Evolutionary conservation across 2,888 invertebrate species (phyloP).

Genomic region (Parnassius orleans): DNA sequence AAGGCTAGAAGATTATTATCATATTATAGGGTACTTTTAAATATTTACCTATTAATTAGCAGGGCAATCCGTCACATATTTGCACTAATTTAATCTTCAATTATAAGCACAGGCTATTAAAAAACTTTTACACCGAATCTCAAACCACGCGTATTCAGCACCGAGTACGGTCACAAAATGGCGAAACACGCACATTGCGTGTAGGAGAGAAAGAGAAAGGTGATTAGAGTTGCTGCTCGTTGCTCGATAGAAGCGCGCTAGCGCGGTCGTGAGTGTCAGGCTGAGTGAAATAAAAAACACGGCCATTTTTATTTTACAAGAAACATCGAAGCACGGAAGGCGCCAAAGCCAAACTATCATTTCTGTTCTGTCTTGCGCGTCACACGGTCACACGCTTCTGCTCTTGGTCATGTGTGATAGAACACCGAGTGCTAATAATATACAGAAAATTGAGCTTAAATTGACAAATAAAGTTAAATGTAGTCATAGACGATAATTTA

Average conservation of each 20-base stretch:
- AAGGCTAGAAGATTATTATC: background rate
- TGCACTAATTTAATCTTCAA: background rate
- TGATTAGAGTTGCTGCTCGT: background rate
- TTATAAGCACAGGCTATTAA: background rate
- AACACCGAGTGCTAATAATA: no score
- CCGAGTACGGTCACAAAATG: constrained; percentile 15
- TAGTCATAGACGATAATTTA: background rate
- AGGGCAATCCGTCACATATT: background rate
- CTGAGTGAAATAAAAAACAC: background rate
- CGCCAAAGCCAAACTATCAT: background rate
- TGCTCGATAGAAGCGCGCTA: background rate
- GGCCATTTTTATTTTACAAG: background rate
- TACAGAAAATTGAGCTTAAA: no score
- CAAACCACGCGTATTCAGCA: constrained; percentile 17
- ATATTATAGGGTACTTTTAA: background rate
- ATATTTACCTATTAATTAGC: constrained; percentile 2
- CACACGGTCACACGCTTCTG: no score
- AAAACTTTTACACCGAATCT: background rate
- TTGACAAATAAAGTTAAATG: no score
- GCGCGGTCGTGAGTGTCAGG: background rate
- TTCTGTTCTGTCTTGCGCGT: background rate
- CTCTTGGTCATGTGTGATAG: no score
- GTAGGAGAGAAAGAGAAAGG: constrained; percentile 15
- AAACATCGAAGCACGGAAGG: no score
- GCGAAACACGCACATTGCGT: constrained; percentile 5